Evolutionary conservation across 2,113 vertebrate genomes (phyloP).

Genomic region (Petroica traversi): DNA sequence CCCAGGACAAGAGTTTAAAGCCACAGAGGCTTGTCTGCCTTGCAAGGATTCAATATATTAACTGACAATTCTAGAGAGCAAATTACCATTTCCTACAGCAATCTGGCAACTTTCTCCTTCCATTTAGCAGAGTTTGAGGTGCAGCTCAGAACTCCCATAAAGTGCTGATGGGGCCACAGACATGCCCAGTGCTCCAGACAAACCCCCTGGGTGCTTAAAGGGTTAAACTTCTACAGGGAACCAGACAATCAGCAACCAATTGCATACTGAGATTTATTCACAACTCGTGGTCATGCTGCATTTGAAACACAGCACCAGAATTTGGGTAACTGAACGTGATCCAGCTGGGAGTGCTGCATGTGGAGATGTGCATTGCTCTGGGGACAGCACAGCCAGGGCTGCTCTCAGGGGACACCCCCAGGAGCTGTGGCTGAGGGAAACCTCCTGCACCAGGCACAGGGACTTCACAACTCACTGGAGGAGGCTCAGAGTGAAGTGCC

Average conservation of each 20-base stretch:
- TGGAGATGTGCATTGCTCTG: rapidly evolving
- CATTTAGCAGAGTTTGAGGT: neutral
- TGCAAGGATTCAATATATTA: rapidly evolving
- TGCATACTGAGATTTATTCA: constrained; percentile 36
- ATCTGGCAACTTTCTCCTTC: neutral
- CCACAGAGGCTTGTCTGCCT: neutral
- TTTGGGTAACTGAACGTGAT: neutral
- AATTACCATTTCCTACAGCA: neutral
- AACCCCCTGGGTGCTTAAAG: neutral
- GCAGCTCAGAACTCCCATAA: neutral
- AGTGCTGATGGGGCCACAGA: neutral
- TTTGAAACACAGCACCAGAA: neutral
- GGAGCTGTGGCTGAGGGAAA: neutral
- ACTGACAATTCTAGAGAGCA: neutral
- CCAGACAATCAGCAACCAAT: neutral
- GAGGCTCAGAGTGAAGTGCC: neutral
- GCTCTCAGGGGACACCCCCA: neutral
- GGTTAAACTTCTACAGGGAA: neutral
- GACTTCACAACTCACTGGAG: rapidly evolving
- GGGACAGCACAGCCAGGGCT: neutral
- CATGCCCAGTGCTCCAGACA: neutral
- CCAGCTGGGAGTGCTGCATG: neutral
- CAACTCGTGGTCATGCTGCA: constrained; percentile 22
- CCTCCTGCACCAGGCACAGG: neutral
- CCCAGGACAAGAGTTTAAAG: neutral